A percentile compares a stretch with the other conserved stretches of the same genome.
Evolutionary conservation across 2,113 vertebrate genomes (phyloP).

Genomic region (Chrysemys picta): DNA sequence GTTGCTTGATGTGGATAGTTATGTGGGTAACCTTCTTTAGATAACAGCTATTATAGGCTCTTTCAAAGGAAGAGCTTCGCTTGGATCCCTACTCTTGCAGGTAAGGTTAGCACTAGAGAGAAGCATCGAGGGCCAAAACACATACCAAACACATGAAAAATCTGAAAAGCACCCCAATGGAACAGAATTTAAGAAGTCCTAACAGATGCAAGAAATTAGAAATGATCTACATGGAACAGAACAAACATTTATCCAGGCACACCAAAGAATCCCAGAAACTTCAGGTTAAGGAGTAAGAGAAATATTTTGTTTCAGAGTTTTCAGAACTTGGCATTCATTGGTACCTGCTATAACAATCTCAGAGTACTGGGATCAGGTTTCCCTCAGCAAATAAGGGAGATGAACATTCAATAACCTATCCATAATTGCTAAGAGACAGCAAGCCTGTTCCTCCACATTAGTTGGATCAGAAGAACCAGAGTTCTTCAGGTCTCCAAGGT

Average conservation of each 20-base stretch:
- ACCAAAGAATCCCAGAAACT: not conserved
- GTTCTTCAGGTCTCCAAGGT: constrained; percentile 57
- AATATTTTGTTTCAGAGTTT: not conserved
- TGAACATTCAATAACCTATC: not conserved
- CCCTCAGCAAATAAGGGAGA: not conserved
- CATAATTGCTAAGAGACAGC: not conserved
- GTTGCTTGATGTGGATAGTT: not conserved
- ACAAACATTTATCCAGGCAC: not conserved
- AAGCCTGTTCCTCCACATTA: not conserved
- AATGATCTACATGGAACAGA: constrained; percentile 5
- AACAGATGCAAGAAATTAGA: constrained; percentile 9
- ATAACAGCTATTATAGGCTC: constrained; percentile 16
- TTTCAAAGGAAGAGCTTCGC: constrained; percentile 32
- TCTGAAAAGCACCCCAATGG: not conserved
- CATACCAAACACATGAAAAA: not conserved
- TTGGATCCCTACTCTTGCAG: constrained; percentile 5
- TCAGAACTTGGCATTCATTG: not conserved
- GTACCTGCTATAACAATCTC: not conserved
- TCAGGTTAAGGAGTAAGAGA: not conserved
- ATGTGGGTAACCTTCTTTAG: not conserved
- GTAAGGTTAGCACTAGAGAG: constrained; percentile 26
- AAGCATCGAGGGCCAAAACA: constrained; percentile 17
- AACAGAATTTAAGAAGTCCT: constrained; percentile 13
- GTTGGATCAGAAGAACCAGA: constrained; percentile 19
- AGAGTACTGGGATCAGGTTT: not conserved